Percentiles rank a stretch among this genome's conserved stretches.
These are phyloP conservation scores for Sterrhoptilus dennistouni DNA, from an alignment of 2,113 vertebrate species.

Conservation along the genomic window DNA sequence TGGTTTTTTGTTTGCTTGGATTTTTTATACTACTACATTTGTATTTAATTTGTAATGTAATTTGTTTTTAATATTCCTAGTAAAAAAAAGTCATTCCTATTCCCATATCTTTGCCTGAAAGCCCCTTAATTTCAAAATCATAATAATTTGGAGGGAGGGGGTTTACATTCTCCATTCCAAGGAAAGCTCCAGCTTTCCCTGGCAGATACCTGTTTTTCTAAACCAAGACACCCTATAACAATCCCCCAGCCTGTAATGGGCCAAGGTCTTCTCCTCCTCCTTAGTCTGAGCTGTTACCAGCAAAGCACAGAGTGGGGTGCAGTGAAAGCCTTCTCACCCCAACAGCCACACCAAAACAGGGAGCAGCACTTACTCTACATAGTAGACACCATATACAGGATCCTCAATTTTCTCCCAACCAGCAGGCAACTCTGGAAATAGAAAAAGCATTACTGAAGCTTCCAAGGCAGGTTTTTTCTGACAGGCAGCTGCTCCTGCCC, in stretches of 20 bases:
- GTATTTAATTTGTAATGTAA: too few relatives aligned
- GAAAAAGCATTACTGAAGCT: constrained; percentile 42
- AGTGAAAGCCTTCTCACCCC: not conserved
- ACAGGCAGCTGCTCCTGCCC: not conserved
- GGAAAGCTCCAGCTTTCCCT: too few relatives aligned
- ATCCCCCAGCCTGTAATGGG: not conserved
- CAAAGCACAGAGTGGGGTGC: not conserved
- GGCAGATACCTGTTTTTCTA: too few relatives aligned
- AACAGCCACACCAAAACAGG: not conserved
- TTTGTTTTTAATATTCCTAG: too few relatives aligned
- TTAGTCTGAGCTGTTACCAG: not conserved
- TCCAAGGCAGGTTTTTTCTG: not conserved
- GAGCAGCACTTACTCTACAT: constrained; percentile 95
- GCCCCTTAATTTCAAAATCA: too few relatives aligned
- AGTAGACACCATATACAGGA: constrained; percentile 98
- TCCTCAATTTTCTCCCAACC: constrained; percentile 99
- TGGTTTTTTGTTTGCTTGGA: too few relatives aligned
- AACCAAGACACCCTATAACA: fast-evolving
- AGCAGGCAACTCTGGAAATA: constrained; percentile 89
- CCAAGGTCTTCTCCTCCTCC: not conserved
- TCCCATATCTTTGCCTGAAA: too few relatives aligned
- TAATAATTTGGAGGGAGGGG: too few relatives aligned
- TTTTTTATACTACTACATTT: too few relatives aligned
- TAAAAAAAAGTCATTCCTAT: too few relatives aligned
- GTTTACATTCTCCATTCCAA: too few relatives aligned